Evolutionary conservation across 64 coral and sea anemone genomes (phyloP).

Genomic region (Stylophora pistillata): DNA sequence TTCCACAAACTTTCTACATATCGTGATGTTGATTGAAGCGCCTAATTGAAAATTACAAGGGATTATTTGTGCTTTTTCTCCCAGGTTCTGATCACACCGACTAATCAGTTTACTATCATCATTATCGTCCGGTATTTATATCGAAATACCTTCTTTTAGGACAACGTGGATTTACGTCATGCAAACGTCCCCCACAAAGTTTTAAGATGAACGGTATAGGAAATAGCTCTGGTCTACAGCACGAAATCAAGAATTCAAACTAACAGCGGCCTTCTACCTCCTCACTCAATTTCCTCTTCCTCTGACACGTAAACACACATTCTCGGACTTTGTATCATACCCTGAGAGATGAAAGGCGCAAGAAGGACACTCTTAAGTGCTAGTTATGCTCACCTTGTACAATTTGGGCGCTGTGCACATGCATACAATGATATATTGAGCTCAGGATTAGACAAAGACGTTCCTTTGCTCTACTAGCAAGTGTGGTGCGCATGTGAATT

Average conservation of each 20-base stretch:
- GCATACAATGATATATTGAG: too few species aligned
- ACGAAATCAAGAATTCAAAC: not conserved
- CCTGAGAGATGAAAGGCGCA: not conserved
- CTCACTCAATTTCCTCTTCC: not conserved
- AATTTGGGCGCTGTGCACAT: too few species aligned
- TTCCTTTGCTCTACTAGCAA: too few species aligned
- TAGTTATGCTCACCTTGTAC: not conserved
- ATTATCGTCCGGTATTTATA: slow-evolving; percentile 2
- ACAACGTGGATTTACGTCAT: not conserved
- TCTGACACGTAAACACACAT: not conserved
- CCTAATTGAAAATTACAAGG: not conserved
- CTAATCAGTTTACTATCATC: slow-evolving; percentile 1
- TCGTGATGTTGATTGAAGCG: not conserved
- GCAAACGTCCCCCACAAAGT: not conserved
- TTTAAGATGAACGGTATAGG: not conserved
- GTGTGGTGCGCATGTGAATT: too few species aligned
- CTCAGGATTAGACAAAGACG: too few species aligned
- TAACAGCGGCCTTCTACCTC: not conserved
- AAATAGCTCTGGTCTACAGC: not conserved
- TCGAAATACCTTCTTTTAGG: not conserved
- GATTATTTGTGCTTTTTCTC: not conserved
- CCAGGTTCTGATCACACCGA: not conserved
- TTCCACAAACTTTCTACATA: not conserved
- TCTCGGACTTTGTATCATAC: not conserved
- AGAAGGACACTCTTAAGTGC: not conserved